Base-by-base conservation (phyloP, 2,888 invertebrate species). In the Carcina quercana region DNA sequence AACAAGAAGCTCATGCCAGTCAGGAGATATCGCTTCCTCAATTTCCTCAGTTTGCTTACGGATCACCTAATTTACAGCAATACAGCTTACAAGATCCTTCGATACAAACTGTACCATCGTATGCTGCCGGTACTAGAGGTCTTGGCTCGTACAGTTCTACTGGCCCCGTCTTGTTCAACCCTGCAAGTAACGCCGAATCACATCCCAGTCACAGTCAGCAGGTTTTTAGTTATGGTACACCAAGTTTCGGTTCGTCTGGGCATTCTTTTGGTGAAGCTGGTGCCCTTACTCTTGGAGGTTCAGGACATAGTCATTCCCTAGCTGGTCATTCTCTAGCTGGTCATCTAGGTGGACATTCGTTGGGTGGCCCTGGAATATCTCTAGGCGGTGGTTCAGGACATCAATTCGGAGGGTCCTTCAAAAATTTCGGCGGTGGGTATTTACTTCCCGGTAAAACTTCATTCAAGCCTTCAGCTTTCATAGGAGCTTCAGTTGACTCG, bases 391-490 rank as follows among this genome's bases (percentile, higher is more conserved):
- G 46, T 15, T 30, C 38, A 24, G 38, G 41, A 24, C 30, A 56
- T 11, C 42, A 47, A 1, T 38, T 53, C 8, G 42, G 40, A 25
- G 45, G 33, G 5, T 30, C 39, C 29, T 61, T 69, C 35, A 79
- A 75, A 34, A 42, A 53, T 22, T 50, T 66, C 30, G 53, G 62
- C 14, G 55, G 55, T 13, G 50, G 56, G 20, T 76, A 73, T 34
- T 50, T 58, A 32, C 48, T 59, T 10, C 67, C 72, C 6, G 59
- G 71, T 14, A 79, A 78, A 51, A 45, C 57, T 25, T 59, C 75
- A 13, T 85, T 85, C 38, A 85, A 83, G 35, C 85, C 85, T 24
- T 85, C 85, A 7, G 66, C 75, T 28, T 85, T 62, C 50, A 47
- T 85, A 42, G 85, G 85, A 11, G n/a, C 24, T 28, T 57, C 80